phyloP scores from a whole-genome alignment of 2,888 invertebrate species.

The Synergus gifuensis region DNA sequence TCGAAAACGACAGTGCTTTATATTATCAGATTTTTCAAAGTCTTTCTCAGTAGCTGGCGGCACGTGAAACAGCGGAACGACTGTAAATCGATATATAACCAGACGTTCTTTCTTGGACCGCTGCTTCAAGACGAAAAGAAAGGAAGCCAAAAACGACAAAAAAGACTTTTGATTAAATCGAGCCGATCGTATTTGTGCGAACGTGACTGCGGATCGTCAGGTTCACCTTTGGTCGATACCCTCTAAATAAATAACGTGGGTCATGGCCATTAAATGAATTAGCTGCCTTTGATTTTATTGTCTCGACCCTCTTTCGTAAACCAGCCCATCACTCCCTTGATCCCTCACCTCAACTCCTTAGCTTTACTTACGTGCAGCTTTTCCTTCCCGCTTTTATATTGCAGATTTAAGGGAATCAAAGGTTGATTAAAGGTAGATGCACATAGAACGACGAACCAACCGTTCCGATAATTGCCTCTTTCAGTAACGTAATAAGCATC shows the following conservation, averaged over 20 bases:
- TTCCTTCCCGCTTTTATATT: slow-evolving; percentile 7
- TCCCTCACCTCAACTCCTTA: background rate
- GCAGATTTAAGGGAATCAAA: slow-evolving; percentile 14
- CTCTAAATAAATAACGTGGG: slow-evolving; percentile 70
- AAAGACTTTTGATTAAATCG: slow-evolving; percentile 64
- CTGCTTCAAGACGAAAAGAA: slow-evolving; percentile 13
- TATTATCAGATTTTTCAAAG: background rate
- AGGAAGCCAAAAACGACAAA: slow-evolving; percentile 30
- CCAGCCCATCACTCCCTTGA: background rate
- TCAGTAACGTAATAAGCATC: slow-evolving; percentile 20
- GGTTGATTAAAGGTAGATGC: slow-evolving; percentile 31
- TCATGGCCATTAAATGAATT: slow-evolving; percentile 69
- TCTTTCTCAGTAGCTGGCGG: background rate
- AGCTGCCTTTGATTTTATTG: slow-evolving; percentile 72
- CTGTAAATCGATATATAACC: slow-evolving; percentile 41
- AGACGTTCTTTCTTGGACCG: slow-evolving; percentile 25
- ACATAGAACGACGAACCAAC: slow-evolving; percentile 31
- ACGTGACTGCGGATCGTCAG: slow-evolving; percentile 71
- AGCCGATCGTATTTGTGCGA: slow-evolving; percentile 71
- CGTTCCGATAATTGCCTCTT: slow-evolving; percentile 36
- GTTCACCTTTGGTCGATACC: slow-evolving; percentile 61
- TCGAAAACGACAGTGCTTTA: background rate
- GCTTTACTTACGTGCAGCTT: slow-evolving; percentile 4
- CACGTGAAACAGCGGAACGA: slow-evolving; percentile 35
- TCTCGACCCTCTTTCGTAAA: slow-evolving; percentile 49